Evolutionary conservation across 2,113 vertebrate species (phyloP).

Genomic region (Eolophus roseicapilla): DNA sequence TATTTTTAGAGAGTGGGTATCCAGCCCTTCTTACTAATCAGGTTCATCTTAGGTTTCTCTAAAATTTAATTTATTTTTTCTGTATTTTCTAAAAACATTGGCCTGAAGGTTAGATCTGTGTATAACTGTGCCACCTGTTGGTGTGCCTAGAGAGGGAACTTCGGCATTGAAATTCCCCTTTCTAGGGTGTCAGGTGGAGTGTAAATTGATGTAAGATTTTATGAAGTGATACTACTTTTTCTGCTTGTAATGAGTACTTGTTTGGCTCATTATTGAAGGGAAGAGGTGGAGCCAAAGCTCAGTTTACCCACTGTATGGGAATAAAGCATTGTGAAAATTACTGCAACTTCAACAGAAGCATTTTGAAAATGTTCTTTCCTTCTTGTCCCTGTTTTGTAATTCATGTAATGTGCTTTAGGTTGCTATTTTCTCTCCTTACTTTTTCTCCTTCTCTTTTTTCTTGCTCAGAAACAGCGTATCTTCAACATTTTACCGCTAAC

Average conservation of each 20-base stretch:
- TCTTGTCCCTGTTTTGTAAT: neutral
- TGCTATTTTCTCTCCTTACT: slow-evolving; percentile 68
- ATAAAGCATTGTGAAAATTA: slow-evolving; percentile 47
- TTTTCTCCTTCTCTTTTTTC: slow-evolving; percentile 28
- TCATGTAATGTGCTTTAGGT: slow-evolving; percentile 37
- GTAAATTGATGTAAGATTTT: neutral
- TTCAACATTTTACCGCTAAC: slow-evolving; percentile 76
- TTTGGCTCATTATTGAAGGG: neutral
- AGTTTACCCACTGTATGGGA: slow-evolving; percentile 20
- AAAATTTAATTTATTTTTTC: neutral
- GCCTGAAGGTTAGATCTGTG: neutral
- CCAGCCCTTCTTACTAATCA: neutral
- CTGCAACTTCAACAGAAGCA: slow-evolving; percentile 45
- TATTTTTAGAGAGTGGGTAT: neutral
- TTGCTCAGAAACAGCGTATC: slow-evolving; percentile 75
- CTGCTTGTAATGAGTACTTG: neutral
- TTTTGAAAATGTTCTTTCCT: slow-evolving; percentile 59
- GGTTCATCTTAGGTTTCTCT: neutral
- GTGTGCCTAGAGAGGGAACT: neutral
- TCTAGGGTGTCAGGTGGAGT: neutral
- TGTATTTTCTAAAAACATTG: neutral
- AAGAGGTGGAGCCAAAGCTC: neutral
- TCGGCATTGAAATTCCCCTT: neutral
- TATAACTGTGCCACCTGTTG: neutral
- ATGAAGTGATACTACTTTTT: neutral